A percentile compares a stretch with the other conserved stretches of the same genome.
Evolutionary conservation across 1,140 invertebrate genomes (phyloP).

Genomic region (Medauroidea extradentata): DNA sequence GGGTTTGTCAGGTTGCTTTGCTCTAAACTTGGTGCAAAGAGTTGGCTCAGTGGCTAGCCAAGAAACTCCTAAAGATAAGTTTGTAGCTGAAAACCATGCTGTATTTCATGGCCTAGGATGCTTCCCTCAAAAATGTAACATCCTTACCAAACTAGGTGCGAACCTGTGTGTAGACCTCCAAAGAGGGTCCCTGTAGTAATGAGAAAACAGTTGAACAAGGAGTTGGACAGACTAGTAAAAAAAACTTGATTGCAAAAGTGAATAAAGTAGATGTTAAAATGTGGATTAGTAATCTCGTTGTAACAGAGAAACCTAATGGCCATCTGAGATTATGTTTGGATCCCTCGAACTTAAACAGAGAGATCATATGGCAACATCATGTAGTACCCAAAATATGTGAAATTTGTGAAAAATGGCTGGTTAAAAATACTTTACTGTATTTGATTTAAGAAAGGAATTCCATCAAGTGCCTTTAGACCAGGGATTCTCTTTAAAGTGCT

Average conservation of each 20-base stretch:
- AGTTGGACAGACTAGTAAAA: conserved; percentile 20
- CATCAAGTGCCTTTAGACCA: conserved; percentile 18
- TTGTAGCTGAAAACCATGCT: conserved; percentile 10
- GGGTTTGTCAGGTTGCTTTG: no score
- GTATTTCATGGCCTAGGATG: conserved; percentile 21
- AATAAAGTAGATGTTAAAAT: conserved; percentile 10
- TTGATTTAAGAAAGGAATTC: conserved; percentile 11
- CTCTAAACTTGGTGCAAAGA: no score
- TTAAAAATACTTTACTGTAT: conserved; percentile 17
- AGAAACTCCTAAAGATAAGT: background rate
- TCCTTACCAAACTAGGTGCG: conserved; percentile 19
- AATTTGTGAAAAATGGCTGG: conserved; percentile 14
- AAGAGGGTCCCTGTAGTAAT: conserved; percentile 21
- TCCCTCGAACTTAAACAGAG: conserved; percentile 24
- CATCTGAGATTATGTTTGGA: conserved; percentile 39
- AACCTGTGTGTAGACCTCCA: conserved; percentile 19
- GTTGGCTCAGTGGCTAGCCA: no score
- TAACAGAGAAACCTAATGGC: conserved; percentile 32
- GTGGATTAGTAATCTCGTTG: conserved; percentile 40
- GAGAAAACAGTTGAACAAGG: conserved; percentile 19
- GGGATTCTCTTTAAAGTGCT: conserved; percentile 11
- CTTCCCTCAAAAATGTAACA: conserved; percentile 13
- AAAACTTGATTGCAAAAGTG: conserved; percentile 15
- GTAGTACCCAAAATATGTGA: conserved; percentile 16
- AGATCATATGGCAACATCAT: conserved; percentile 12